Conservation (phyloP, 2,797 vertebrate species). For the Centroberyx gerrardi region DNA sequence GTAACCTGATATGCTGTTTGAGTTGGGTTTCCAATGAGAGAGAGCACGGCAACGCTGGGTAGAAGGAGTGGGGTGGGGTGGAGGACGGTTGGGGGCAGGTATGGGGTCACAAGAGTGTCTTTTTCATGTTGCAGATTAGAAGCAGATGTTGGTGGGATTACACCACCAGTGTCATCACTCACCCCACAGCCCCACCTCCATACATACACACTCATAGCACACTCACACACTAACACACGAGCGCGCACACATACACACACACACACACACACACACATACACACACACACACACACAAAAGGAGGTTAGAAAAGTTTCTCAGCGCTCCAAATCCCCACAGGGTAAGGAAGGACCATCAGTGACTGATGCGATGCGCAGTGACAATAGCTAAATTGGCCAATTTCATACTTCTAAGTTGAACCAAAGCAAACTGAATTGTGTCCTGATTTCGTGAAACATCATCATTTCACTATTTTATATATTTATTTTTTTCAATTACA, state of each 20-base stretch:
- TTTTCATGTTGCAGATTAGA: slow-evolving; percentile 87
- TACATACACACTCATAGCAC: slow-evolving; percentile 41
- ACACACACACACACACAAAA: neutral
- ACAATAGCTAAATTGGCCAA: neutral
- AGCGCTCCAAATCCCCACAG: slow-evolving; percentile 28
- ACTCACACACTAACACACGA: slow-evolving; percentile 21
- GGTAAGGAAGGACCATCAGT: slow-evolving; percentile 18
- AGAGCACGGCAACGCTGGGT: slow-evolving; percentile 40
- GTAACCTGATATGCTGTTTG: slow-evolving; percentile 79
- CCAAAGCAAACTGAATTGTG: slow-evolving; percentile 12
- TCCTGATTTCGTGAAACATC: neutral
- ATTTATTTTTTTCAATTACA: neutral
- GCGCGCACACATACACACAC: slow-evolving; percentile 20
- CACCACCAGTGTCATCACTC: slow-evolving; percentile 84
- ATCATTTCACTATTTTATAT: neutral
- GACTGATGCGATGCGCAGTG: slow-evolving; percentile 31
- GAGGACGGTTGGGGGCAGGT: slow-evolving; percentile 77
- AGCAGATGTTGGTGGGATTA: slow-evolving; percentile 87
- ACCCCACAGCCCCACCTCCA: slow-evolving; percentile 71
- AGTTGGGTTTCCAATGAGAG: slow-evolving; percentile 77
- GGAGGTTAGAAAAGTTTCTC: slow-evolving; percentile 43
- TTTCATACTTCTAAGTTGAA: slow-evolving; percentile 25
- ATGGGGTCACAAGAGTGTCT: slow-evolving; percentile 81
- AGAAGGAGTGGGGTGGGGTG: slow-evolving; percentile 55
- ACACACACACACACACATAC: slow-evolving; percentile 13